phyloP scores from a whole-genome alignment of 2,797 vertebrate species.

The Furcifer pardalis region DNA sequence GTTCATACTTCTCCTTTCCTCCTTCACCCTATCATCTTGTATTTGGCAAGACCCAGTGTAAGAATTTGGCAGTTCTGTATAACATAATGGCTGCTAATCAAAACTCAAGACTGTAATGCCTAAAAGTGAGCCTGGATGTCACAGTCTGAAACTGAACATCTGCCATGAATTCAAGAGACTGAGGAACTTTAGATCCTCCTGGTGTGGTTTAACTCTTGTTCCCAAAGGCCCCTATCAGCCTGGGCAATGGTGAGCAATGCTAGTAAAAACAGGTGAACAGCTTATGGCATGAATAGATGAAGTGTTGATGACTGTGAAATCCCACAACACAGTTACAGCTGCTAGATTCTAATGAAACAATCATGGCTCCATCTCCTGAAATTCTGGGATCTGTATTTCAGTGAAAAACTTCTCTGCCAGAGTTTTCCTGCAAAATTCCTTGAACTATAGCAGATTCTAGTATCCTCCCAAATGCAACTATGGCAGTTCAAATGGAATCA shows the following conservation, averaged over 20 bases:
- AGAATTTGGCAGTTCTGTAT: not conserved
- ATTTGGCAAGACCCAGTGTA: constrained; percentile 34
- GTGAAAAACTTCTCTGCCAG: no score
- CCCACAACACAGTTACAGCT: no score
- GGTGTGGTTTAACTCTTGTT: not conserved
- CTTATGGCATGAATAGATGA: not conserved
- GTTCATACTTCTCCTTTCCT: constrained; percentile 28
- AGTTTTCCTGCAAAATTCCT: no score
- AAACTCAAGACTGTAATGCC: not conserved
- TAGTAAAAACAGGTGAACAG: not conserved
- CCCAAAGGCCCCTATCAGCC: not conserved
- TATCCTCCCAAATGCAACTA: no score
- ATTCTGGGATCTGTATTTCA: no score
- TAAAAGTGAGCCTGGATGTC: not conserved
- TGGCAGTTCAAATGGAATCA: no score
- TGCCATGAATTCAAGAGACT: not conserved
- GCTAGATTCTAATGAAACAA: no score
- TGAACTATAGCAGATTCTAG: no score
- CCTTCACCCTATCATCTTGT: constrained; percentile 30
- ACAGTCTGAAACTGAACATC: not conserved
- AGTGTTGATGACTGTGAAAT: not conserved
- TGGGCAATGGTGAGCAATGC: not conserved
- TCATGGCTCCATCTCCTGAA: no score
- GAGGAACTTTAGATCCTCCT: not conserved
- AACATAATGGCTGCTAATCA: not conserved